Evolutionary conservation across 2,797 vertebrate genomes (phyloP), one percentile per base, ranked within the genome.

Genomic region (Natrix natrix): DNA sequence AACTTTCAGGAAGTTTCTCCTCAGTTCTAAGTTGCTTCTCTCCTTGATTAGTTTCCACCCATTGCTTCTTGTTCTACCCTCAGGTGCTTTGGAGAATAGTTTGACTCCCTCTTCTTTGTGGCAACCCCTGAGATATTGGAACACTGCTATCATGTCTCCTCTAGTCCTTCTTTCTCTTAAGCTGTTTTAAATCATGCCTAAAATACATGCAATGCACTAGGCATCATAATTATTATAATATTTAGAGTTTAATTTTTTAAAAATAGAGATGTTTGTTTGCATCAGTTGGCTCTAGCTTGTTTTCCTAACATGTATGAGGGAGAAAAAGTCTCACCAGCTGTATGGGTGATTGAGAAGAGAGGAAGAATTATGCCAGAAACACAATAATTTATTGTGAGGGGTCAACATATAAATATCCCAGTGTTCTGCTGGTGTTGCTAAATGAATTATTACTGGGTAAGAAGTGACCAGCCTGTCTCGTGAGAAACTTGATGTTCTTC

Each of bases 311-410:
- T 74, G 32, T 74, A 74, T 37, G 14, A 1, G 14, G 32, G 4
- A 37, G 32, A 37, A 37, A 8, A 37, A 4, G 16, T 78, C 92
- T 91, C 92, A 16, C 96, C 95, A 91, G 4, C 56, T 96, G 97
- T 96, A 96, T 97, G 96, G 95, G 96, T 96, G 95, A 97, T 94
- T 92, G 94, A 95, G 95, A 96, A 94, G 92, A 93, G 90, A n/a
- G 54, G 59, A 83, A 66, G 48, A 92, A 88, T n/a, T 78, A 94
- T 97, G 96, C 96, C 96, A 96, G 93, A 96, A 95, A 95, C 93
- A 95, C 1, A 0, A 94, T 96, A 95, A 95, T 93, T 96, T 95
- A 92, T 69, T 89, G 48, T 86, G 59, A 92, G 52, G 88, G 0
- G 8, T 93, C 1, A 88, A 88, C 92, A 95, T 74, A 74, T 28